Conservation (phyloP, 92 coral and sea anemone species). For the Chrysogorgia sp. region DNA sequence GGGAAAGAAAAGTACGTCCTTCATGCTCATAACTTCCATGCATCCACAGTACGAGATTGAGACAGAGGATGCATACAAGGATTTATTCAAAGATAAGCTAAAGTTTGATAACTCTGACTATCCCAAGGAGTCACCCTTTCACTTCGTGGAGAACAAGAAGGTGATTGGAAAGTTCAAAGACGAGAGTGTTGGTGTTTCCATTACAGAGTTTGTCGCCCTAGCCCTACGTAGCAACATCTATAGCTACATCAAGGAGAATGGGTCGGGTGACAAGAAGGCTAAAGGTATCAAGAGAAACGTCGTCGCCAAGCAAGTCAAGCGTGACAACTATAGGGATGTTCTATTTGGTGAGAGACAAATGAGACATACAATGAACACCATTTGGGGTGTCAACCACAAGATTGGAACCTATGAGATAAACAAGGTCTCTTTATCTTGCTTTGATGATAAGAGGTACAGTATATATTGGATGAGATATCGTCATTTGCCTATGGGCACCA, state of each 20-base stretch:
- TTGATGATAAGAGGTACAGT: conserved; percentile 30
- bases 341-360: neutral
- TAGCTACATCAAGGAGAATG: neutral
- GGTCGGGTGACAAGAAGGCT: neutral
- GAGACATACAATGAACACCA: neutral
- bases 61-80: conserved; percentile 23
- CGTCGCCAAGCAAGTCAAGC: neutral
- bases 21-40: neutral
- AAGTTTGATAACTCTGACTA: neutral
- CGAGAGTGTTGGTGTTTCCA: neutral
- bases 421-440: neutral
- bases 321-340: neutral
- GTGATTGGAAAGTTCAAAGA: conserved; percentile 22
- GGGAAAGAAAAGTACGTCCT: neutral
- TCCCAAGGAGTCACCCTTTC: neutral
- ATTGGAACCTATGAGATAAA: neutral
- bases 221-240: neutral
- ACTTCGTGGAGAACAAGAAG: no score
- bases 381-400: neutral
- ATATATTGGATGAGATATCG: neutral
- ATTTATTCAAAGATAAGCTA: neutral
- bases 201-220: neutral
- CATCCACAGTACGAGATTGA: neutral
- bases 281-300: neutral
- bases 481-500: conserved; percentile 30